These are phyloP conservation scores for Siniperca scherzeri DNA, from an alignment of 2,797 vertebrate genomes.

Conservation along the genomic window DNA sequence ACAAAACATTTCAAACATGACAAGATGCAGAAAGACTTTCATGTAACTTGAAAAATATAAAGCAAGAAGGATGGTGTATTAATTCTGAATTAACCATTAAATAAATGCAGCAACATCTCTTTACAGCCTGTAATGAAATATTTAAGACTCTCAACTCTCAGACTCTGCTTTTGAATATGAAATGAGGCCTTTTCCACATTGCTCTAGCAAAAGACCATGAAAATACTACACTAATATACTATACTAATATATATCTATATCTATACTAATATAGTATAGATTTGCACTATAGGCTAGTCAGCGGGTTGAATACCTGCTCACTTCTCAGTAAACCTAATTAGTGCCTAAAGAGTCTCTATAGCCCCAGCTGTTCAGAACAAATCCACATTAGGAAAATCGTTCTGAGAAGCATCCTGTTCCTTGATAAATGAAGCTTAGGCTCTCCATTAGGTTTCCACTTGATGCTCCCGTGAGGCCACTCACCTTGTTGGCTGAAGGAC, in stretches of 20 bases:
- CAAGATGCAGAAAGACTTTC: conserved; percentile 34
- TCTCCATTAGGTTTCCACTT: conserved; percentile 62
- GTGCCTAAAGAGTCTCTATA: conserved; percentile 62
- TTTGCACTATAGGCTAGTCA: conserved; percentile 49
- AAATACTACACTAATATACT: conserved; percentile 28
- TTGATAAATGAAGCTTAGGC: conserved; percentile 61
- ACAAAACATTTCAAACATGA: conserved; percentile 45
- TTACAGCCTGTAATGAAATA: conserved; percentile 63
- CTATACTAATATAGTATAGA: conserved; percentile 20
- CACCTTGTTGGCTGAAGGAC: conserved; percentile 94
- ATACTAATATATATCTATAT: no score
- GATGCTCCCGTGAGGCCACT: conserved; percentile 70
- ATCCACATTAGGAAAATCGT: conserved; percentile 66
- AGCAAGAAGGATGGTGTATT: conserved; percentile 5
- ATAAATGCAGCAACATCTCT: conserved; percentile 43
- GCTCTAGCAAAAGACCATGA: conserved; percentile 39
- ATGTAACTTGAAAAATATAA: conserved; percentile 39
- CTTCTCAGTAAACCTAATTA: conserved; percentile 70
- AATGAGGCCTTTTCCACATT: conserved; percentile 38
- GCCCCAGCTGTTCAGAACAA: conserved; percentile 66
- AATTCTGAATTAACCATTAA: conserved; percentile 34
- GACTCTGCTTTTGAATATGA: conserved; percentile 47
- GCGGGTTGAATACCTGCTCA: conserved; percentile 67
- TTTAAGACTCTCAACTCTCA: conserved; percentile 54
- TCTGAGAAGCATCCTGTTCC: conserved; percentile 58